Evolutionary conservation across 2,113 vertebrate genomes (phyloP).

Genomic region (Mesembrinibis cayennensis): DNA sequence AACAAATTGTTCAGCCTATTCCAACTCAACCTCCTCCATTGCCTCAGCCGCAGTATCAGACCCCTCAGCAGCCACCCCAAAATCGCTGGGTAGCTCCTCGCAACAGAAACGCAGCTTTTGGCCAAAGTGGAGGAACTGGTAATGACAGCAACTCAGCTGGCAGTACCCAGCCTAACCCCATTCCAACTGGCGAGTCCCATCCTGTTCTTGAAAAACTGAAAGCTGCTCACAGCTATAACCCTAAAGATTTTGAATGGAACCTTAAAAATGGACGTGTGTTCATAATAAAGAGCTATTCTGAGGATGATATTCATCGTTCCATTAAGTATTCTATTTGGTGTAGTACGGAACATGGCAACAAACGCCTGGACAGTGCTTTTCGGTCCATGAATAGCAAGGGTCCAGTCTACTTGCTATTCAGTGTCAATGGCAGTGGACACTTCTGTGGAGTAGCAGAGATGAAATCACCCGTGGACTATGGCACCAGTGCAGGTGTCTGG

Average conservation of each 20-base stretch:
- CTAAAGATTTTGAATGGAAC: conserved; percentile 96
- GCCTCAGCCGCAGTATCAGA: conserved; percentile 84
- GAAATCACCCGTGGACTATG: conserved; percentile 98
- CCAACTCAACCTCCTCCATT: conserved; percentile 82
- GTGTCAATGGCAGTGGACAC: conserved; percentile 97
- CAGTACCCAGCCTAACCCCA: conserved; percentile 66
- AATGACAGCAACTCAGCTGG: conserved; percentile 72
- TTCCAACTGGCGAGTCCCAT: conserved; percentile 81
- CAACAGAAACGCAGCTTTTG: conserved; percentile 86
- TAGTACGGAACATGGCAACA: conserved; percentile 97
- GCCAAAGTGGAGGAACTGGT: conserved; percentile 77
- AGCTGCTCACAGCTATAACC: conserved; percentile 96
- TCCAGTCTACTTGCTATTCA: conserved; percentile 95
- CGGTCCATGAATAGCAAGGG: conserved; percentile 87
- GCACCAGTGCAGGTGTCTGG: conserved; percentile 97
- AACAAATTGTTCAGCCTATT: conserved; percentile 83
- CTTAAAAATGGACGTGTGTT: conserved; percentile 93
- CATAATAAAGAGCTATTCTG: conserved; percentile 98
- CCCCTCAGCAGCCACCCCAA: conserved; percentile 84
- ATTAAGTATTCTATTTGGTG: conserved; percentile 99
- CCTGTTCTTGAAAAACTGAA: conserved; percentile 94
- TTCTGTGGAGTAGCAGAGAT: conserved; percentile 98
- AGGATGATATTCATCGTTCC: conserved; percentile 98
- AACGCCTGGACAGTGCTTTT: conserved; percentile 92
- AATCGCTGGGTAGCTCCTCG: conserved; percentile 94